These are phyloP conservation scores for Cryptotermes secundus DNA, from an alignment of 1,140 invertebrate species.

Conservation along the genomic window DNA sequence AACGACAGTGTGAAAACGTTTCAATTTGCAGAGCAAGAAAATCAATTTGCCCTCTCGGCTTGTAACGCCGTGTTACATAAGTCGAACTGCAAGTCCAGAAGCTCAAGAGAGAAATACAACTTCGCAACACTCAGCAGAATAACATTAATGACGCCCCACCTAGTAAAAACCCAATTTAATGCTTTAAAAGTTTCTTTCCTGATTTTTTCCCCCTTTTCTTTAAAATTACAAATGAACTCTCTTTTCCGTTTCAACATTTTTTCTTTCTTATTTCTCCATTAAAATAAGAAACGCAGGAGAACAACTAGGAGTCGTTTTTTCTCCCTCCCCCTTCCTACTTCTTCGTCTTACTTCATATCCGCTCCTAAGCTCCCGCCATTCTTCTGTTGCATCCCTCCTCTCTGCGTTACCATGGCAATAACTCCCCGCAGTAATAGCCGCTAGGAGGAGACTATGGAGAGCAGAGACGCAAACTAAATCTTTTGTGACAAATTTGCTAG, in stretches of 20 bases:
- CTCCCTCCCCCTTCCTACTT: neutral
- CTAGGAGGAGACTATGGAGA: neutral
- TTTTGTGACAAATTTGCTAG: neutral
- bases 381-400: neutral
- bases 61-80: neutral
- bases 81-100: neutral
- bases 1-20: neutral
- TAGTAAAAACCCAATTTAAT: conserved; percentile 18
- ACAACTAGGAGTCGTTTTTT: neutral
- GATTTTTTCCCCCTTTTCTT: neutral
- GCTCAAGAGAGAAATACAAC: neutral
- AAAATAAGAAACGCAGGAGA: conserved; percentile 7
- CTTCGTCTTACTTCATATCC: neutral
- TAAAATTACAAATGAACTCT: conserved; percentile 20
- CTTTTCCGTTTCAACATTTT: conserved; percentile 11
- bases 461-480: neutral
- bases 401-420: neutral
- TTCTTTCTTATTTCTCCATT: neutral
- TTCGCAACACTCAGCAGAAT: neutral
- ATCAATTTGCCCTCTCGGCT: neutral
- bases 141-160: neutral
- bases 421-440: neutral
- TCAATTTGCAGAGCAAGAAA: neutral
- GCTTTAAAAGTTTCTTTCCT: conserved; percentile 12
- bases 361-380: neutral